phyloP scores from a whole-genome alignment of 2,113 vertebrate species.

The Pantherophis guttatus region DNA sequence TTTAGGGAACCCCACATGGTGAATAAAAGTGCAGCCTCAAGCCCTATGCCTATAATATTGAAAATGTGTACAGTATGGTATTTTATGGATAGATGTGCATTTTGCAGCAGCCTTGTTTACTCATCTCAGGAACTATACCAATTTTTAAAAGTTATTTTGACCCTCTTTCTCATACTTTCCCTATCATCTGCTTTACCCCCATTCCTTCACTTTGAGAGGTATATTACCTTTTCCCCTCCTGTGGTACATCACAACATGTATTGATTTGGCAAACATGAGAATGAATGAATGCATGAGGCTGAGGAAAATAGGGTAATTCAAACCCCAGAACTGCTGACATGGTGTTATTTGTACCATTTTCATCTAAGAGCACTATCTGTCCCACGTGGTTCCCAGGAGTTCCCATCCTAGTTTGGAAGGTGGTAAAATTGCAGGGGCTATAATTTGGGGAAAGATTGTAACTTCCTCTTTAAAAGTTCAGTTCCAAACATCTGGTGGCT shows the following conservation, averaged over 20 bases:
- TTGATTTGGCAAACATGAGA: not conserved
- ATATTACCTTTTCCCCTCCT: not conserved
- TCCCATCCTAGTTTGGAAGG: not conserved
- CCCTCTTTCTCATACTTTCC: not conserved
- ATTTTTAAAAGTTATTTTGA: not conserved
- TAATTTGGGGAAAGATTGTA: not conserved
- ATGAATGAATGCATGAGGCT: not conserved
- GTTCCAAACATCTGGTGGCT: not conserved
- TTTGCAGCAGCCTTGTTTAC: not conserved
- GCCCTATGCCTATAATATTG: not conserved
- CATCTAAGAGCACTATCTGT: not conserved
- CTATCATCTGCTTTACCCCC: not conserved
- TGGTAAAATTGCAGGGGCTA: not conserved
- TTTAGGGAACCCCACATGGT: not conserved
- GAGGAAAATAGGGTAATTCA: not conserved
- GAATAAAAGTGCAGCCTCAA: not conserved
- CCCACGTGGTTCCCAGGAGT: not conserved
- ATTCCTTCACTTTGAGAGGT: not conserved
- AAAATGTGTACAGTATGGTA: not conserved
- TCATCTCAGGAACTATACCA: not conserved
- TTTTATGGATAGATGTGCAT: not conserved
- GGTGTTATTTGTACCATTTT: not conserved
- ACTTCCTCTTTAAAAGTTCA: not conserved
- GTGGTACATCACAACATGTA: not conserved
- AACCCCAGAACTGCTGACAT: not conserved